Percentiles rank a stretch among this genome's conserved stretches.
Evolutionary conservation across 2,797 vertebrate species (phyloP).

Genomic region (Pantherophis alleghaniensis): DNA sequence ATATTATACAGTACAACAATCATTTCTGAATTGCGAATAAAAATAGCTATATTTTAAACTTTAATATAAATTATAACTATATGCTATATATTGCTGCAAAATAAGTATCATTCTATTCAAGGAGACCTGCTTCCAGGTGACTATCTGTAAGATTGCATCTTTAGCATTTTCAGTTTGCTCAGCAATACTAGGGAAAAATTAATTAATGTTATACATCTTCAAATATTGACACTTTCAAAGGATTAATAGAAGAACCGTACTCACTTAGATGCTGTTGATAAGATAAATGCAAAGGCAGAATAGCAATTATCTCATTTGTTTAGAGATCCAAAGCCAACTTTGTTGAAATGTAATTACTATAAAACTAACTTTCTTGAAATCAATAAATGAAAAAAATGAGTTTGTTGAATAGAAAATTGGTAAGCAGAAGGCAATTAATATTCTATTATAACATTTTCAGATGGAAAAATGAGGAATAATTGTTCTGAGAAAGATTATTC

Average conservation of each 20-base stretch:
- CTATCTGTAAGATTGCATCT: not conserved
- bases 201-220: conserved; percentile 54
- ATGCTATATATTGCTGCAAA: not conserved
- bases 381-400: conserved; percentile 69
- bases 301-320: conserved; percentile 57
- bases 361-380: conserved; percentile 71
- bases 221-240: conserved; percentile 26
- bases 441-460: conserved; percentile 54
- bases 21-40: not conserved
- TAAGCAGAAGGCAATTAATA: conserved; percentile 66
- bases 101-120: not conserved
- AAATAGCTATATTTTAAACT: not conserved
- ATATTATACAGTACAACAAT: not conserved
- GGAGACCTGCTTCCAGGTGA: not conserved
- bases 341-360: conserved; percentile 71
- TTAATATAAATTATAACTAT: not conserved
- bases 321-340: conserved; percentile 64
- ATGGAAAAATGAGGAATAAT: conserved; percentile 45
- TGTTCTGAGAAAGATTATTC: conserved; percentile 42
- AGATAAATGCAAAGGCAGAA: conserved; percentile 61
- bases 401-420: conserved; percentile 66
- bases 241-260: conserved; percentile 53
- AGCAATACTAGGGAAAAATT: conserved; percentile 51
- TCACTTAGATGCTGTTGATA: not conserved
- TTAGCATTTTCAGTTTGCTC: conserved; percentile 55